Evolutionary conservation across 2,888 invertebrate genomes (phyloP), one percentile per base, ranked within the genome.

Genomic region (Scaptomyza reducta): DNA sequence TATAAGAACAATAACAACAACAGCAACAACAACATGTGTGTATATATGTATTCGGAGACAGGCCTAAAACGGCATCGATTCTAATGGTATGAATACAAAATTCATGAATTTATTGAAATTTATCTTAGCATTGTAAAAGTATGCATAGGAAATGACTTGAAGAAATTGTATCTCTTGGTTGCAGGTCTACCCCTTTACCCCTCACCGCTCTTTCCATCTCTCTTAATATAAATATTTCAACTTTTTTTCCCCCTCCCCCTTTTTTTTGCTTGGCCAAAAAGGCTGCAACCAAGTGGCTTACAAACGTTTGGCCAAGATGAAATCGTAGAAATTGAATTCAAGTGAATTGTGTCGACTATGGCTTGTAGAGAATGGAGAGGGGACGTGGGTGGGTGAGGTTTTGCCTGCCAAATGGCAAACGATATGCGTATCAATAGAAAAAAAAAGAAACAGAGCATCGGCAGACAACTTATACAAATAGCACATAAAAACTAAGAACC

Each of bases 21-120:
- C 35, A 18, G 9, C 29, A 29, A 29, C 29, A 29, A 29, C 27
- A 29, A 5, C 27, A 29, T 29, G 27, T 29, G 9, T 62, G 16
- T 60, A 14, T 50, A 7, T 45, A 10, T 27, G 29, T 11, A 16
- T 29, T 18, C 38, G 16, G 13, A 45, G 33, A 18, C n/a, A 44
- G 56, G 60, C 73, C 64, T 42, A 33, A 51, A 66, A 56, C 29
- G 25, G 45, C 16, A 51, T 27, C 9, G 25, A 41, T 55, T 46
- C 69, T 69, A 73, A 77, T 76, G 38, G 62, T 51, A 70, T 79
- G 76, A 67, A 81, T 71, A 87, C 22, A 82, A 77, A 85, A 87
- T 74, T 82, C 87, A 86, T 74, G 87, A 83, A 76, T 87, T 88
- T 87, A 83, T 85, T 86, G 74, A 86, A 88, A 88, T 85, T 86